These are phyloP conservation scores for Crenichthys baileyi DNA, from an alignment of 2,797 vertebrate species.

Conservation along the genomic window DNA sequence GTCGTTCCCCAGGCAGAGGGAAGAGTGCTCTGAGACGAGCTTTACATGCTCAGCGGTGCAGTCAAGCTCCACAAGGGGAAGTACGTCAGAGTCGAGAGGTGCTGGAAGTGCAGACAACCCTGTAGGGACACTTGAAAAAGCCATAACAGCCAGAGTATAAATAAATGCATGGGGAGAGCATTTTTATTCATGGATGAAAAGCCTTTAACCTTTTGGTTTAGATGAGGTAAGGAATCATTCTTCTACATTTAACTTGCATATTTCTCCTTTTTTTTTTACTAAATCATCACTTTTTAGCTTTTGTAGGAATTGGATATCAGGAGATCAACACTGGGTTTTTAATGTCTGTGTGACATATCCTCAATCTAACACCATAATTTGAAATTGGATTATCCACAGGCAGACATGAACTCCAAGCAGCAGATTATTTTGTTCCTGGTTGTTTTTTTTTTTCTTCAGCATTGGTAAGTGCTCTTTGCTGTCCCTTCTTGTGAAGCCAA, in stretches of 20 bases:
- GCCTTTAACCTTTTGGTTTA: constrained; percentile 75
- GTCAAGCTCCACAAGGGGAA: constrained; percentile 70
- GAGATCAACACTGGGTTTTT: constrained; percentile 37
- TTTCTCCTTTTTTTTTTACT: constrained; percentile 50
- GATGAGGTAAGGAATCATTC: constrained; percentile 62
- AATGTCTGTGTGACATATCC: constrained; percentile 33
- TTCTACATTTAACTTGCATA: constrained; percentile 70
- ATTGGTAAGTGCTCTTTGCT: constrained; percentile 33
- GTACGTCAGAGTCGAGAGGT: constrained; percentile 71
- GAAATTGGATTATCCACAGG: constrained; percentile 47
- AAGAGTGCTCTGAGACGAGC: constrained; percentile 77
- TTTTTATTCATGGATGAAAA: constrained; percentile 79
- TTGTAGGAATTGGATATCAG: constrained; percentile 48
- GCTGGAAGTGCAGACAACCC: constrained; percentile 74
- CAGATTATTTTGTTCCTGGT: constrained; percentile 1
- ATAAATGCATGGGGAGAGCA: constrained; percentile 81
- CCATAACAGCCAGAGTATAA: constrained; percentile 80
- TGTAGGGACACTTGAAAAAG: constrained; percentile 78
- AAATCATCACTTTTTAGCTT: constrained; percentile 47
- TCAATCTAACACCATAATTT: constrained; percentile 45
- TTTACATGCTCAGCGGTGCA: constrained; percentile 71
- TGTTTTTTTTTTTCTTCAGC: constrained; percentile 31
- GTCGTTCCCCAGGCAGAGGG: constrained; percentile 72
- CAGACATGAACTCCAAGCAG: constrained; percentile 47
- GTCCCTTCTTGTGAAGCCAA: constrained; percentile 32